Evolutionary conservation across 2,797 vertebrate genomes (phyloP), one percentile per base, ranked within the genome.

Genomic region (Microcaecilia unicolor): DNA sequence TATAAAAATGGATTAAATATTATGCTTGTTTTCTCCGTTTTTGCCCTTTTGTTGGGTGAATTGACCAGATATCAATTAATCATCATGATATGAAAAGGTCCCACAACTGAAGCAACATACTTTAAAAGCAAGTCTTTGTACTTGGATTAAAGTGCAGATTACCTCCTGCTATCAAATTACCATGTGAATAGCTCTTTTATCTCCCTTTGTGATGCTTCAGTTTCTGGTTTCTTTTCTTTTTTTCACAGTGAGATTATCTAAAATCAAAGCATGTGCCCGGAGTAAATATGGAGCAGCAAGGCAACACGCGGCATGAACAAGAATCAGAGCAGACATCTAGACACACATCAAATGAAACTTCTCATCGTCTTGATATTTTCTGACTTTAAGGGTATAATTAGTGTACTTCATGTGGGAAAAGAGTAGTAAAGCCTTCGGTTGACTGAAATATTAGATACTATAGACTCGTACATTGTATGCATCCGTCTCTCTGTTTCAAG

Each of bases 111-210:
- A 47, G 23, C 4, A 32, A 61, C n/a, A 37, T 24, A 6, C 10
- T 48, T 30, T 15, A 31, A 47, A 41, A 14, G 21, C 22, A 62
- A 34, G 17, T 18, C 25, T 39, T 34, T 46, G 23, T 18, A 35
- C 17, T 15, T 15, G 25, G 28, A 64, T 60, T 62, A 42, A 46
- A 48, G 28, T 10, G 10, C n/a, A 53, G 32, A 58, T 58, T 51
- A 50, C 10, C 36, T 9, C 23, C 35, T 32, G 36, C 25, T 61
- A 61, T 41, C 24, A 61, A 48, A 55, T 33, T 31, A 28, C 23
- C 26, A 34, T 4, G 25, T 30, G 37, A 26, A 18, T 44, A 18
- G 24, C 25, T 50, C 18, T 19, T 38, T 48, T 46, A 55, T 45
- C 38, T 31, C 51, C 28, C 10, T 13, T 46, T 46, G 42, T 1